Conservation (phyloP, 2,797 vertebrate species). For the Gallinago nigripennis region DNA sequence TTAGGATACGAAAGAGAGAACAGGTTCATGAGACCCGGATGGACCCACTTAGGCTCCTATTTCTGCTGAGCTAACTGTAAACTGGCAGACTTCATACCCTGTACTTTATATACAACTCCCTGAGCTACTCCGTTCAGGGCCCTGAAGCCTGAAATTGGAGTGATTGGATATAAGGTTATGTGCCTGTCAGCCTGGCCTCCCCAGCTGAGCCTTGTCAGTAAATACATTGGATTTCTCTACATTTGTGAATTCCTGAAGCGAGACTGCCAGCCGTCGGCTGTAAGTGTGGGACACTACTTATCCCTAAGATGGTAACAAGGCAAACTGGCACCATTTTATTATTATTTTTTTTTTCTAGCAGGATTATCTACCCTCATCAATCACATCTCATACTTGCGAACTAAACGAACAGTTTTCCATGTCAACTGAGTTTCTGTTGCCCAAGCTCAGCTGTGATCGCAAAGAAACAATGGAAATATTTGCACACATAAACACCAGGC, state of each 20-base stretch:
- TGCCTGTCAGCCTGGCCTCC: neutral
- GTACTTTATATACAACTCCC: slow-evolving; percentile 37
- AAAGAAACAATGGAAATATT: slow-evolving; percentile 42
- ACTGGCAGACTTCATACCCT: neutral
- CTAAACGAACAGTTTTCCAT: slow-evolving; percentile 34
- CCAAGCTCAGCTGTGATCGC: neutral
- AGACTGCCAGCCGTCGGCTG: neutral
- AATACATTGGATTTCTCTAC: slow-evolving; percentile 28
- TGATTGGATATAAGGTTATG: slow-evolving; percentile 13
- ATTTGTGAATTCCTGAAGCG: neutral
- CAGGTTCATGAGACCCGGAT: neutral
- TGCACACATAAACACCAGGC: slow-evolving; percentile 39
- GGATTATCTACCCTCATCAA: slow-evolving; percentile 10
- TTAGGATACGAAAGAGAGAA: neutral
- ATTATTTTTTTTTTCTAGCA: neutral
- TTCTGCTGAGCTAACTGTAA: neutral
- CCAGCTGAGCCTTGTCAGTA: slow-evolving; percentile 6
- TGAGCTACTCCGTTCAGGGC: neutral
- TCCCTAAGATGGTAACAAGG: slow-evolving; percentile 28
- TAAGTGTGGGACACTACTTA: neutral
- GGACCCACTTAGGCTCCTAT: neutral
- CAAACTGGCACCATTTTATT: neutral
- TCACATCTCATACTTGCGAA: slow-evolving; percentile 21
- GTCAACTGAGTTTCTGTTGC: slow-evolving; percentile 32
- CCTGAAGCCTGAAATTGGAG: slow-evolving; percentile 61